phyloP scores from a whole-genome alignment of 1,140 invertebrate genomes.

The Reticulitermes speratus region DNA sequence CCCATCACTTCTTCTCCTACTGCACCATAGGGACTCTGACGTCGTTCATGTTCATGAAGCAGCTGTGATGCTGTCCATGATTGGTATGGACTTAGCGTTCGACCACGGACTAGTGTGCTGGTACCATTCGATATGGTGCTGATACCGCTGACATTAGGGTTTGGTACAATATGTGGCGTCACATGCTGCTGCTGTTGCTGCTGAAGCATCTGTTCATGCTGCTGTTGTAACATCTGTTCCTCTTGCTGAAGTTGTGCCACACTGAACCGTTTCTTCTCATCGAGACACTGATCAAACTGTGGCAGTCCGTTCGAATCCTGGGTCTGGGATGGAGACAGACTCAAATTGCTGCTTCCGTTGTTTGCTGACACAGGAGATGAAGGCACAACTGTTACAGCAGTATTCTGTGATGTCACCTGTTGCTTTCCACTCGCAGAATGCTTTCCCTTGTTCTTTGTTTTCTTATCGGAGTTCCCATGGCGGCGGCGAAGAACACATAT shows the following conservation, averaged over 20 bases:
- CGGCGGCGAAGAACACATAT: slow-evolving; percentile 48
- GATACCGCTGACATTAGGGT: slow-evolving; percentile 36
- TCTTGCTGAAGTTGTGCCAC: slow-evolving; percentile 48
- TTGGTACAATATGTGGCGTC: slow-evolving; percentile 23
- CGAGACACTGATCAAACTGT: slow-evolving; percentile 41
- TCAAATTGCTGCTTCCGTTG: slow-evolving; percentile 35
- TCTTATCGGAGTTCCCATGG: slow-evolving; percentile 37
- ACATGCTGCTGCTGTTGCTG: slow-evolving; percentile 41
- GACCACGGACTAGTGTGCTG: slow-evolving; percentile 46
- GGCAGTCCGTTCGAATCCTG: slow-evolving; percentile 36
- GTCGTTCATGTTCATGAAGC: slow-evolving; percentile 58
- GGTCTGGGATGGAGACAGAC: slow-evolving; percentile 40
- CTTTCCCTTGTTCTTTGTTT: slow-evolving; percentile 27
- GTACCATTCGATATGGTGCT: slow-evolving; percentile 40
- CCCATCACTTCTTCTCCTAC: slow-evolving; percentile 19
- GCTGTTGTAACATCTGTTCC: slow-evolving; percentile 34
- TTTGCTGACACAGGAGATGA: slow-evolving; percentile 38
- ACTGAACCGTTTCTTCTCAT: slow-evolving; percentile 50
- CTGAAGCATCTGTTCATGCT: slow-evolving; percentile 24
- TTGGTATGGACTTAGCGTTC: slow-evolving; percentile 54
- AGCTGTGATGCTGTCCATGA: slow-evolving; percentile 60
- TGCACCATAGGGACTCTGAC: slow-evolving; percentile 50
- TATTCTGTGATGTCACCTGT: slow-evolving; percentile 38
- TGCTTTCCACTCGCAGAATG: neutral
- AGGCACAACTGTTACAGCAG: slow-evolving; percentile 46